Evolutionary conservation across 2,888 invertebrate genomes (phyloP), one percentile per base, ranked within the genome.

Genomic region (Bombylius major): DNA sequence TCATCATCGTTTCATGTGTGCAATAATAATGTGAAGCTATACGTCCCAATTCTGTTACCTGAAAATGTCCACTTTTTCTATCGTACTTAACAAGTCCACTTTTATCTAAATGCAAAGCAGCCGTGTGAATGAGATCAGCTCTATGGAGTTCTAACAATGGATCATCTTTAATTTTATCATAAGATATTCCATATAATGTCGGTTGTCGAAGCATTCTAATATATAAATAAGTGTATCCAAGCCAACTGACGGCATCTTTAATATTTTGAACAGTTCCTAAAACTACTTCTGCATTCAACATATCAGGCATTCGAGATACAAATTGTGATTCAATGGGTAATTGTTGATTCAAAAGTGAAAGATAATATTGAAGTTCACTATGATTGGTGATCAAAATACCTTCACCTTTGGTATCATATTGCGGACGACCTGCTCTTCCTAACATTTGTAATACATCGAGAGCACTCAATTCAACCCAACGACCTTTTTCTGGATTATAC

Each of bases 21-120:
- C 96, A 93, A 76, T 99, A 99, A 78, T 90, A 99, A 77, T 99
- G 97, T 0, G 96, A 96, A 5, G 98, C 93, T 68, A 99, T 99
- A 45, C 99, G 82, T 2, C 99, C 99, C 11, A 98, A 77, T 74
- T 98, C 98, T 0, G 97, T 97, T 0, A 91, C 86, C 69, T 89
- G 83, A 63, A 82, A 79, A 64, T 89, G 87, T 3, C 98, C 99
- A 4, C 89, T 87, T 70, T 94, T 95, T 13, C 94, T 81, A 66
- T 98, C 99, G 72, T 98, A 99, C 64, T 96, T 94, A 13, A 94
- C 78, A 0, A 99, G 78, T n/a, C 95, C 93, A 66, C 92, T 90
- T 62, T 96, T 89, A 74, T 99, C 98, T 51, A 99, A 76, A 59
- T 88, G 78, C 39, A 87, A 75, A 0, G 96, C 95, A 0, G 98